These are phyloP conservation scores for Ceyx cyanopectus DNA, from an alignment of 2,113 vertebrate genomes.

Conservation along the genomic window DNA sequence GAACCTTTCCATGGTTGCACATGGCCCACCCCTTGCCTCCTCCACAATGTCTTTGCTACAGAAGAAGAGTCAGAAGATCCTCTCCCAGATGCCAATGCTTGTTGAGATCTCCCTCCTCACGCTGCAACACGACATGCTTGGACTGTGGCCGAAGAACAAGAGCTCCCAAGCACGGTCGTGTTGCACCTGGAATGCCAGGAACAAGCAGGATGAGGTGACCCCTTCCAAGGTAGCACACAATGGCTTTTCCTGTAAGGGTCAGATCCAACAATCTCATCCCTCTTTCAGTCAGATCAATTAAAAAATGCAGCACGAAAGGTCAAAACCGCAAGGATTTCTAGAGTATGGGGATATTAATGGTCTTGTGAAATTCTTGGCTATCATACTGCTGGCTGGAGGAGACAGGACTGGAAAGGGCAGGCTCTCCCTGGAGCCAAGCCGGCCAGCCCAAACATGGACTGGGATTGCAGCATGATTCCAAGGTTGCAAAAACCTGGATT, in stretches of 20 bases:
- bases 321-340: background rate
- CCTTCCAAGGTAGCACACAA: background rate
- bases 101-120: background rate
- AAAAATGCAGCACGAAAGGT: background rate
- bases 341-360: background rate
- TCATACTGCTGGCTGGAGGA: background rate
- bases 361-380: background rate
- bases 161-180: rapidly evolving
- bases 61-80: background rate
- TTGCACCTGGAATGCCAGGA: background rate
- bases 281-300: background rate
- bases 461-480: background rate
- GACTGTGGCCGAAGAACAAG: background rate
- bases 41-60: background rate
- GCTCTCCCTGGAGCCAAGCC: background rate
- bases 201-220: background rate
- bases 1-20: rapidly evolving
- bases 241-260: background rate
- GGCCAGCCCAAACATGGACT: background rate
- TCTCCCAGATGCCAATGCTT: background rate
- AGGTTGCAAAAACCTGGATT: background rate
- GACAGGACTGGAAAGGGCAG: background rate
- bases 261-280: background rate
- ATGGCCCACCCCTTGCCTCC: background rate
- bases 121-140: rapidly evolving